Evolutionary conservation across 2,797 vertebrate species (phyloP), one percentile per base, ranked within the genome.

Genomic region (Enteromius argenteus): DNA sequence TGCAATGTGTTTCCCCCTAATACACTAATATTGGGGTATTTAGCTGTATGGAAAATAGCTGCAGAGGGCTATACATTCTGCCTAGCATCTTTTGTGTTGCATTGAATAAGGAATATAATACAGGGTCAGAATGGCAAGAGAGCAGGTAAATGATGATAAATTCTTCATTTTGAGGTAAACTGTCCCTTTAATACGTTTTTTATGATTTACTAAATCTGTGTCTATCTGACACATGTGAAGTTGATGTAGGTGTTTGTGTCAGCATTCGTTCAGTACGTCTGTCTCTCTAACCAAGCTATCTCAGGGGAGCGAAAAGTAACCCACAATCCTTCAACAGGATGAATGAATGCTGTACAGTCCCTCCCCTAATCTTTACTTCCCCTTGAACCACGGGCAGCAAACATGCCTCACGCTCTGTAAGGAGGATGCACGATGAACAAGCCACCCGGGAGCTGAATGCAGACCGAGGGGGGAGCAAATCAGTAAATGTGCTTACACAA

Each of bases 401-500:
- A 21, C 71, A 82, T 82, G 69, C 42, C 58, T 72, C 75, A 71
- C 32, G 1, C 73, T 62, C 35, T 15, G n/a, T 23, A 56, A 58
- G 21, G 69, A 60, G 75, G 44, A 32, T 10, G 9, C 37, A 46
- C 68, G n/a, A 49, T 23, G 68, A 79, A 77, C 17, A 21, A 49
- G 77, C 3, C 49, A 53, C 68, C 49, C n/a, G 49, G 73, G 83
- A 83, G 35, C 60, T 66, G 14, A 30, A 79, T 27, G 56, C 32
- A 17, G 19, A 39, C 19, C 23, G 39, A 62, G 90, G 88, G 87
- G 9, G 87, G 87, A 58, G 8, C 86, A 80, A 58, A 87, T 92
- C 90, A 91, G 91, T 89, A 94, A 94, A 94, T 93, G 86, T 94
- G 93, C 93, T 94, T 93, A 94, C 92, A 90, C 91, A 87, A 89